Evolutionary conservation across 1,140 invertebrate genomes (phyloP), one percentile per base, ranked within the genome.

Genomic region (Plectrocnemia conspersa): DNA sequence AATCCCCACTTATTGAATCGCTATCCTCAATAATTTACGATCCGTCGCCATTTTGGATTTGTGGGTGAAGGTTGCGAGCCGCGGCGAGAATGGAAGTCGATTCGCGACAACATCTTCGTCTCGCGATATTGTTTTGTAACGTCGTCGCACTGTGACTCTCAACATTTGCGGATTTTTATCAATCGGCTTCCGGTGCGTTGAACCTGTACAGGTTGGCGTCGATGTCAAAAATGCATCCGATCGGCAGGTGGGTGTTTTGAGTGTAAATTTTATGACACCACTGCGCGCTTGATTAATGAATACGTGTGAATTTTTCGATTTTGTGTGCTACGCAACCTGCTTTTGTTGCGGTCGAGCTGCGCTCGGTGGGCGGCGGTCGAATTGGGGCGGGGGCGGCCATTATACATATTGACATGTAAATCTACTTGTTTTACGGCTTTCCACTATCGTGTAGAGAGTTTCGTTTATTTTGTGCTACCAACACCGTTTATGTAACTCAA

Each of bases 351-450:
- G 35, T 5, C 13, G 11, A 16, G 27, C n/a, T 29, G 27, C 6
- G 11, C 10, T 5, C 13, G 11, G 35, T 38, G 35, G 35, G 35
- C 35, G 35, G 27, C 27, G n/a, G 6, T 29, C 6, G 27, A 29
- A 6, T 29, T 29, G 18, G 35, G 35, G 35, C 35, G 35, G 35
- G 35, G 35, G 35, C 35, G 35, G 35, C 35, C 13, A 38, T 16
- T 38, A 38, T 38, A 29, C 27, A 38, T 38, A 38, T 38, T 38
- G 35, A 38, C 35, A 38, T 38, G 35, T 38, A 38, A 38, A 38
- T 38, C 18, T 38, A 38, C 35, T 38, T 38, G 35, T 38, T 38
- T 16, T 38, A 38, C 35, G 18, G 35, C 35, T 38, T 38, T 38
- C 35, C 11, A 38, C 35, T 38, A 16, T 10, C 18, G 10, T 16